Evolutionary conservation across 2,113 vertebrate species (phyloP), one percentile per base, ranked within the genome.

Genomic region (Beaufortia kweichowensis): DNA sequence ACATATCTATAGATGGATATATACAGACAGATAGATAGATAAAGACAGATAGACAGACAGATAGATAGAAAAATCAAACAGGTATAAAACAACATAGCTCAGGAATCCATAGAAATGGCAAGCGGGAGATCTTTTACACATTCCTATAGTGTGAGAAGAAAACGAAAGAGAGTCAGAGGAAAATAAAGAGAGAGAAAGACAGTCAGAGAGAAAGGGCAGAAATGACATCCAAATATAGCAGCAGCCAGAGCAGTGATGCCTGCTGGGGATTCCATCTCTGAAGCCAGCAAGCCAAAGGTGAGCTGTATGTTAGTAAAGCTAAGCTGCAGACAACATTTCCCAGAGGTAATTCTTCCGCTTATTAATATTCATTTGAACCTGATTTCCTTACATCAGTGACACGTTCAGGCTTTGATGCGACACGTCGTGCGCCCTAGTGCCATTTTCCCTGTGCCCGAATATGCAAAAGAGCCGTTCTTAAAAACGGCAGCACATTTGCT

Each of bases 331-430:
- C 83, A 88, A 87, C 87, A 91, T 86, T 86, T 90, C 89, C 89
- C 91, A 81, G 55, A 87, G 89, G 90, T 90, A 89, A 88, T 87
- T 89, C 84, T 77, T 86, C 83, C 12, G 59, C 70, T 74, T 86
- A 89, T 92, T 91, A 91, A 91, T 91, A 91, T 91, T 89, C 90
- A 90, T 89, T 86, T 83, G 82, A 88, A 88, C 86, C 83, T 78
- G 87, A 82, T 87, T 89, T 85, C 65, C 43, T 56, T 71, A 79
- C 79, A 79, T 84, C 79, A 82, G 84, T 68, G 82, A 84, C 85
- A 84, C 79, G 82, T 69, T 77, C 79, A 39, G 77, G 82, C 83
- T 87, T 87, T 88, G 81, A 89, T 87, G 86, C 85, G 70, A 75
- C 29, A 65, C 43, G 77, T 79, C 72, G 72, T 65, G 39, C 77